Evolutionary conservation across 64 coral and sea anemone species (phyloP).

Genomic region (Porites australiensis): DNA sequence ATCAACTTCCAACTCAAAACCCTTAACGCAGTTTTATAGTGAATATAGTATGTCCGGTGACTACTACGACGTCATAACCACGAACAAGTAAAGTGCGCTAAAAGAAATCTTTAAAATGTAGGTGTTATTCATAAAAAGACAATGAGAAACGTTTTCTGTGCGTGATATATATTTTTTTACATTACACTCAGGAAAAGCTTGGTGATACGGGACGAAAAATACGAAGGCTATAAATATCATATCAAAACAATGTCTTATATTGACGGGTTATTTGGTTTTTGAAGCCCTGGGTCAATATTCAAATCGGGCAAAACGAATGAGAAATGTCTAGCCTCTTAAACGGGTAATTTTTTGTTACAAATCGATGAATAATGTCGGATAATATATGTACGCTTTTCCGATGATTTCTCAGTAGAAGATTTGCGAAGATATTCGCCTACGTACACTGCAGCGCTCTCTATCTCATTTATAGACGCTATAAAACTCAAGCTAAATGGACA

Average conservation of each 20-base stretch:
- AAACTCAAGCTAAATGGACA: not conserved
- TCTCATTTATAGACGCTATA: not conserved
- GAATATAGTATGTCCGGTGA: not conserved
- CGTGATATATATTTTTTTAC: not conserved
- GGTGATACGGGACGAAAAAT: not conserved
- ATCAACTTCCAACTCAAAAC: not conserved
- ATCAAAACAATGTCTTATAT: constrained; percentile 38
- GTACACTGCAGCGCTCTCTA: not conserved
- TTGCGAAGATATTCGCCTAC: not conserved
- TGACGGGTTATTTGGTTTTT: constrained; percentile 40
- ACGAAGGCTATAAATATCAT: not conserved
- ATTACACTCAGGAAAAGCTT: not conserved
- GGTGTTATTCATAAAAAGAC: not conserved
- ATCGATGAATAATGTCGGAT: constrained; percentile 28
- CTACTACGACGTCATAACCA: not conserved
- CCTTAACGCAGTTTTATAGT: not conserved
- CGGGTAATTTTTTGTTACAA: not conserved
- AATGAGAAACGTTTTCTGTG: too few species aligned
- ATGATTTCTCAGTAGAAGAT: not conserved
- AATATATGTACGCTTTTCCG: not conserved
- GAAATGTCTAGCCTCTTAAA: constrained; percentile 9
- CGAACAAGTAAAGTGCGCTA: too few species aligned
- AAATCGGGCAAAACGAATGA: constrained; percentile 21
- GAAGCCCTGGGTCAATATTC: constrained; percentile 37
- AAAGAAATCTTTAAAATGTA: not conserved